Evolutionary conservation across 2,888 invertebrate genomes (phyloP), one percentile per base, ranked within the genome.

Genomic region (Sicus ferrugineus): DNA sequence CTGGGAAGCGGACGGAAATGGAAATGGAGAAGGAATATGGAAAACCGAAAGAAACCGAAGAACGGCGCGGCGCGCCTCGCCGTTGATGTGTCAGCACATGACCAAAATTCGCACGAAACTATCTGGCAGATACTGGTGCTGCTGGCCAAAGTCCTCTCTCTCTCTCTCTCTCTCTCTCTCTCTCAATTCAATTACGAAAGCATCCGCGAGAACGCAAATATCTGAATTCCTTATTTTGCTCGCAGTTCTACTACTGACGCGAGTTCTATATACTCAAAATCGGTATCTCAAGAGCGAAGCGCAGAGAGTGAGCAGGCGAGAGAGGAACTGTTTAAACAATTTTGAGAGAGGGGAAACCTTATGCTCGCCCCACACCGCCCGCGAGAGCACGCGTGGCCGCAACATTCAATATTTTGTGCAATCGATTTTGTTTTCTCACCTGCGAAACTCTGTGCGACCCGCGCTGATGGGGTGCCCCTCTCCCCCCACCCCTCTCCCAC

Each of bases 1-100:
- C 30, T 63, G 63, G 63, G 48, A 48, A 63, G 63, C 46, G 31
- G 48, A 63, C 63, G 63, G 63, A 63, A 63, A 63, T 63, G 48
- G 30, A 63, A 63, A 58, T 21, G 62, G 28, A 56, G 30, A 56
- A 14, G 23, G 23, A 42, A 61, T 38, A 23, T 34, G 23, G n/a
- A 64, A 50, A 23, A 14, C 19, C 4, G 19, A 16, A 64, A 64
- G 3, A 64, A 50, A 63, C 6, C 11, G n/a, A n/a, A 38, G 46
- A 62, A 23, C n/a, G 21, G 38, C 11, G 14, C 42, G 4, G n/a
- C n/a, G n/a, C n/a, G n/a, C 26, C 30, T 50, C 34, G 28, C 38
- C 21, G 50, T 64, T 48, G 52, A 34, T 34, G 50, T 50, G 21
- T 64, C 52, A 63, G 48, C 48, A 64, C 52, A 64, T 64, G 64